A percentile compares a stretch with the other conserved stretches of the same genome.
These are phyloP conservation scores for Thalassophryne amazonica DNA, from an alignment of 2,797 vertebrate species.

Conservation along the genomic window DNA sequence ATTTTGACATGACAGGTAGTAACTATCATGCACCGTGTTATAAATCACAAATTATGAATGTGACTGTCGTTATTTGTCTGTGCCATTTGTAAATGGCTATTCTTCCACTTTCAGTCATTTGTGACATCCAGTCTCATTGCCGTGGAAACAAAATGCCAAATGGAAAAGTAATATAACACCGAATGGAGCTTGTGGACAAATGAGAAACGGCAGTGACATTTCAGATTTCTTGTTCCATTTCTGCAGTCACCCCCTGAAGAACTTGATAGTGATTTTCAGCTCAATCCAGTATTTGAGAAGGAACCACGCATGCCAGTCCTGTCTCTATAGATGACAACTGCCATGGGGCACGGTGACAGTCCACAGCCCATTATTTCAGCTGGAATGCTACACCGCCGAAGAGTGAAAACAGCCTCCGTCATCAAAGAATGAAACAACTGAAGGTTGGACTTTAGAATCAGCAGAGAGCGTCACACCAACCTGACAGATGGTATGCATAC, in stretches of 20 bases:
- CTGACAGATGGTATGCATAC: conserved; percentile 13
- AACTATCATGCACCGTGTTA: conserved; percentile 2
- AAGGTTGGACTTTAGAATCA: conserved; percentile 3
- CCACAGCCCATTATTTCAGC: conserved; percentile 40
- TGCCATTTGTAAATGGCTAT: conserved; percentile 49
- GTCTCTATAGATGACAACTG: conserved; percentile 28
- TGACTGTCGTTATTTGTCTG: conserved; percentile 2
- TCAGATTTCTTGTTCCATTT: conserved; percentile 39
- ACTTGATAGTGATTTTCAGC: conserved; percentile 13
- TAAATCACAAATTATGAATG: conserved; percentile 9
- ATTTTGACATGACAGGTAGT: not conserved
- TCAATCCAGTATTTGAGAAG: conserved; percentile 31
- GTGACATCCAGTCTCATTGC: conserved; percentile 21
- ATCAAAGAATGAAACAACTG: conserved; percentile 7
- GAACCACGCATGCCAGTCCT: not conserved
- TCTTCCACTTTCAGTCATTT: conserved; percentile 10
- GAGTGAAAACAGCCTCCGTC: conserved; percentile 20
- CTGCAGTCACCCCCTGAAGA: conserved; percentile 4
- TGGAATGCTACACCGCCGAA: conserved; percentile 4
- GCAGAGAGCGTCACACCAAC: not conserved
- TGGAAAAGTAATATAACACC: conserved; percentile 37
- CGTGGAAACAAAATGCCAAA: conserved; percentile 32
- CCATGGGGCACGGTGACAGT: conserved; percentile 17
- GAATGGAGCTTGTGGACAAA: conserved; percentile 20
- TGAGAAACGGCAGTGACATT: conserved; percentile 54